Base-by-base conservation (phyloP, 2,888 invertebrate genomes). In the Latrodectus hesperus region DNA sequence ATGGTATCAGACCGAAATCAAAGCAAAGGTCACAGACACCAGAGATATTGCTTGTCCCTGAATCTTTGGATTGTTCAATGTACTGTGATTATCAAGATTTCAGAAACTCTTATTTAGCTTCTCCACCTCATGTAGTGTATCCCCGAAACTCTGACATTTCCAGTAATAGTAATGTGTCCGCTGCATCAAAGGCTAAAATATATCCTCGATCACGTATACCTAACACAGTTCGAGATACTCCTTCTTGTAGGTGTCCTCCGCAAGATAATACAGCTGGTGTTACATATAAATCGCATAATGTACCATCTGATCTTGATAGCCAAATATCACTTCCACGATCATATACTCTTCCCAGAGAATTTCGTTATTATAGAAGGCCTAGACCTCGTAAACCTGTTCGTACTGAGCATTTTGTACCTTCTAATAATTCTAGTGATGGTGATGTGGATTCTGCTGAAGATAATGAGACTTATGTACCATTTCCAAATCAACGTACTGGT, bases 371-470 rank as follows among this genome's bases (percentile, higher is more conserved):
- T 93, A 93, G 95, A 60, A 93, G 95, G 89, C 93, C 91, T 14
- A 92, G 92, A 88, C 93, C 93, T 60, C 92, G 94, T 89, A 94
- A 95, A 90, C 93, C 94, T 81, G 93, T 95, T 88, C 93, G 94
- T 89, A 93, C 94, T 84, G 95, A 95, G 91, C 94, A 95, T 89
- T 95, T 95, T 91, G 94, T 96, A 38, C 95, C 95, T 12, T 96
- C 96, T 90, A 96, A 96, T 64, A 96, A 97, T 91, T 96, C 96
- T 91, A 96, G 96, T 90, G 96, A 96, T 91, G 96, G 96, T 38
- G 90, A 90, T 81, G 90, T 90, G 11, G 90, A 90, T 77, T 90
- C 90, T 53, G 88, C 84, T 6, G 90, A 89, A 72, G 90, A 90
- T 49, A 88, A 88, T 64, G 88, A 88, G 38, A 83, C 80, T 1